Base-by-base conservation (phyloP, 2,113 vertebrate genomes). In the Vicugna pacos region DNA sequence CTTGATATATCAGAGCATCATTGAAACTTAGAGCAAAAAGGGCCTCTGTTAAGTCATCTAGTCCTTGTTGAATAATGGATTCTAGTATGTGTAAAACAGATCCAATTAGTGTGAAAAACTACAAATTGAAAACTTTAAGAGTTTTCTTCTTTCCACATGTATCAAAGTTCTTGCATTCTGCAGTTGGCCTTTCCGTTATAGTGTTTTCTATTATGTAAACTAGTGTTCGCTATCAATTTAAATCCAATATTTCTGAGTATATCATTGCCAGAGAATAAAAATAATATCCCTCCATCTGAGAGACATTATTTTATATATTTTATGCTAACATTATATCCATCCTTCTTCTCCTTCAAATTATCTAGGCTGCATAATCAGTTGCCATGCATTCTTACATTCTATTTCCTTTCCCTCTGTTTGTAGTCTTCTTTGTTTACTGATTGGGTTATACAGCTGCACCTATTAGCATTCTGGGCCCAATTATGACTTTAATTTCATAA, bases 401-500 rank as follows among this genome's bases (percentile, higher is more conserved):
- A 58, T 96, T 83, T 70, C 46, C 67, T 96, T 96, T 93, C 79
- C 93, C 19, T 80, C 20, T 89, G 17, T 70, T n/a, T 60, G 58
- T 26, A 15, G 80, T 93, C 65, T 70, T 92, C 54, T 97, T 96
- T 94, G 70, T 80, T 96, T 94, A 95, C 79, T 93, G 83, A 94
- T 35, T 89, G 48, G 58, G 73, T 93, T 88, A 83, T 70, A 91
- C 52, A 96, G 89, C 17, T 95, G 75, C 32, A 97, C 30, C 69
- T 96, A 75, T 92, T 91, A 91, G 75, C 20, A 94, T 93, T 96
- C 46, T 83, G 46, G 69, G 79, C 16, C 46, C 81, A 96, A 79
- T 92, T 95, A 87, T 56, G 80, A 90, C 46, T 94, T 94, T 95
- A 96, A 91, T 97, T 94, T 95, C 75, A 64, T 90, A 93, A 94